A percentile compares a stretch with the other conserved stretches of the same genome.
Evolutionary conservation across 2,797 vertebrate species (phyloP).

Genomic region (Alosa sapidissima): DNA sequence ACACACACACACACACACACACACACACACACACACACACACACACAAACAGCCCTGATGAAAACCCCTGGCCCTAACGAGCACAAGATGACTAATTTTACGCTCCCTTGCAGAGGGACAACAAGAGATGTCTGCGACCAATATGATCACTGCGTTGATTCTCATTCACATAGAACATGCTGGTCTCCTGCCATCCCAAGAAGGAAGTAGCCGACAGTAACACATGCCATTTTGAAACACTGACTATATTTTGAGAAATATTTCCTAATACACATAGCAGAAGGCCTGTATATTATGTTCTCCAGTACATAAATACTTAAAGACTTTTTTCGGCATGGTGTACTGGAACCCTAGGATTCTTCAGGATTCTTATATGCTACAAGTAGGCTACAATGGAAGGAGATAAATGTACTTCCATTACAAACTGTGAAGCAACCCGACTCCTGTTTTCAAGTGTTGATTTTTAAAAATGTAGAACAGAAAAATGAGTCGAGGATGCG

Average conservation of each 20-base stretch:
- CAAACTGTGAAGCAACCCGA: not conserved
- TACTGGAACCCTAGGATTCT: not conserved
- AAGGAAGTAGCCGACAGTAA: not conserved
- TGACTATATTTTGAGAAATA: not conserved
- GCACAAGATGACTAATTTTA: conserved; percentile 33
- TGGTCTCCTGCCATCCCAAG: not conserved
- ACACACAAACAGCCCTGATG: conserved; percentile 19
- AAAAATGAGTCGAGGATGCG: not conserved
- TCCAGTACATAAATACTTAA: not conserved
- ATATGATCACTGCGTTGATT: not conserved
- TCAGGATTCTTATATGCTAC: not conserved
- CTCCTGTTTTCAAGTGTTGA: not conserved
- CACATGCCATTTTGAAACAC: not conserved
- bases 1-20: conserved; percentile 26
- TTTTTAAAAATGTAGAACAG: not conserved
- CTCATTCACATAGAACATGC: conserved; percentile 14
- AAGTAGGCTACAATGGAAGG: not conserved
- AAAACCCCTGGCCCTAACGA: conserved; percentile 28
- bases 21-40: not conserved
- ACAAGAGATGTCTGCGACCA: conserved; percentile 26
- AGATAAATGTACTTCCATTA: not conserved
- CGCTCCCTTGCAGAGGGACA: conserved; percentile 28
- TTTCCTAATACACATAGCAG: not conserved
- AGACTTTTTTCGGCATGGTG: not conserved
- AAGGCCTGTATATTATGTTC: no score